These are phyloP conservation scores for Dipus sagitta DNA, from an alignment of 2,797 vertebrate species.

Conservation along the genomic window DNA sequence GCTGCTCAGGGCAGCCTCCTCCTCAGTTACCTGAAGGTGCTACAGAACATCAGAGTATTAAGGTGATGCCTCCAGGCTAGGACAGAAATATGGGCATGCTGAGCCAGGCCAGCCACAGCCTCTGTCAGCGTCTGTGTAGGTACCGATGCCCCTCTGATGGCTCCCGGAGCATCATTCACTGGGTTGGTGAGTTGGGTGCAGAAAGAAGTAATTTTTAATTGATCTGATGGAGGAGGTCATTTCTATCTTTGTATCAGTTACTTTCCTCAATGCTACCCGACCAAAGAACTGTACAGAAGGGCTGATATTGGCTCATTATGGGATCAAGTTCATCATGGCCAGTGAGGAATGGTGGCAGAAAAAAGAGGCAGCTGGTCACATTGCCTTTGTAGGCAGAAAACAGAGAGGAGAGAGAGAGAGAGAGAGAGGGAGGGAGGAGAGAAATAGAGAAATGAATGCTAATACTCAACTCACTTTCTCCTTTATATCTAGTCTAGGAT, in stretches of 20 bases:
- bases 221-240: neutral
- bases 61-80: too few relatives aligned
- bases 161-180: fast-evolving
- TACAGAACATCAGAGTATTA: fast-evolving
- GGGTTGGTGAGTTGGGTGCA: neutral
- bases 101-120: fast-evolving
- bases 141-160: fast-evolving
- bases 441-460: neutral
- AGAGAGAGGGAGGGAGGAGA: too few relatives aligned
- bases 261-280: neutral
- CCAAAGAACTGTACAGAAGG: neutral
- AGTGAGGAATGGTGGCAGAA: neutral
- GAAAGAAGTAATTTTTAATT: neutral
- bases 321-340: neutral
- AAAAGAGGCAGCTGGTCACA: neutral
- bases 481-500: too few relatives aligned
- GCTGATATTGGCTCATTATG: neutral
- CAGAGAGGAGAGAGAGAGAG: neutral
- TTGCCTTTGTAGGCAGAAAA: neutral
- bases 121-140: fast-evolving
- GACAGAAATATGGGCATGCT: fast-evolving
- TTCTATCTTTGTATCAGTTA: neutral
- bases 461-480: too few relatives aligned
- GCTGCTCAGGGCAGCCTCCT: too few relatives aligned
- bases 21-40: neutral